Evolutionary conservation across 2,113 vertebrate species (phyloP).

Genomic region (Zosterops lateralis): DNA sequence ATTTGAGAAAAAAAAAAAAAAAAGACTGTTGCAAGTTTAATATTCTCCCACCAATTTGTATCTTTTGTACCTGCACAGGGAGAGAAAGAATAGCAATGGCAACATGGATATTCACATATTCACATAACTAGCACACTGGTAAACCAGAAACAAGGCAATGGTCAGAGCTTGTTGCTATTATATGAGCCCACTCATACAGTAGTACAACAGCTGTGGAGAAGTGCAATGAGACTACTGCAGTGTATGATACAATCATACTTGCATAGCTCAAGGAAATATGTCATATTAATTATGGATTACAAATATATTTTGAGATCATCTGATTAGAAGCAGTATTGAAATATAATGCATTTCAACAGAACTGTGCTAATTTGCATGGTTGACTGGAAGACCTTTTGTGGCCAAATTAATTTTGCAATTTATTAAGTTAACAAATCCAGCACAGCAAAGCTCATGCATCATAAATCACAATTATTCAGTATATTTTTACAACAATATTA

Average conservation of each 20-base stretch:
- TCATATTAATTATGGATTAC: not conserved
- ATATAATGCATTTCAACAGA: not conserved
- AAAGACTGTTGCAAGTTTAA: not conserved
- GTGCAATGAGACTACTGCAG: not conserved
- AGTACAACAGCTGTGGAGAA: not conserved
- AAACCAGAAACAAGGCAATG: not conserved
- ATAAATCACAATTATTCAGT: not conserved
- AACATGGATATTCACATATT: not conserved
- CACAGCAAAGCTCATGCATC: conserved; percentile 5
- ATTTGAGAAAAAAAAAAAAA: not conserved
- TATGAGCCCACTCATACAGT: not conserved
- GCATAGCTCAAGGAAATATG: not conserved
- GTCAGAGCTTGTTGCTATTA: not conserved
- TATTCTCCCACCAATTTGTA: not conserved
- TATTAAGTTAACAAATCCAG: not conserved
- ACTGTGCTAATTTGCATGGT: not conserved
- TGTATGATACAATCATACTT: not conserved
- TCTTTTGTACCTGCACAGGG: not conserved
- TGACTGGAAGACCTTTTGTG: conserved; percentile 3
- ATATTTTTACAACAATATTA: not conserved
- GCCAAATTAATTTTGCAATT: conserved; percentile 30
- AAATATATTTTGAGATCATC: not conserved
- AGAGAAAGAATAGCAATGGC: not conserved
- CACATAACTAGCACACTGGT: not conserved
- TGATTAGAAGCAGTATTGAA: conserved; percentile 9